Evolutionary conservation across 2,113 vertebrate genomes (phyloP).

Genomic region (Centropus bengalensis): DNA sequence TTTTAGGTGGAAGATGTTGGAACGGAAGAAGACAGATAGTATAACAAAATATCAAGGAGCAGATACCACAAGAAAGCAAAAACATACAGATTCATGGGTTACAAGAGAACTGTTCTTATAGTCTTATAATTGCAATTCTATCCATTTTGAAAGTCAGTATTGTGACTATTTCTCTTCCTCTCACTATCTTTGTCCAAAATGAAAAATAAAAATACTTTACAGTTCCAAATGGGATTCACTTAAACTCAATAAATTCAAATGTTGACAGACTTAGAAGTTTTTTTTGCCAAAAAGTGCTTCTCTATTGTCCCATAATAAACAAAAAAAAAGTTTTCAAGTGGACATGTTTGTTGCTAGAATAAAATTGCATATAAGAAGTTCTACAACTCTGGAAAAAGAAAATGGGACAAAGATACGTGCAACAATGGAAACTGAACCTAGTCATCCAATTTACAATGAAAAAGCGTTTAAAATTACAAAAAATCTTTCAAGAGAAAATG

Average conservation of each 20-base stretch:
- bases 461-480: background rate
- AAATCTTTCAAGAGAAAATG: background rate
- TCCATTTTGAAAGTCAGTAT: background rate
- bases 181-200: no score
- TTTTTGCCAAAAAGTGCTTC: no score
- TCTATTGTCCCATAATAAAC: no score
- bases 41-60: background rate
- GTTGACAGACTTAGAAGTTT: no score
- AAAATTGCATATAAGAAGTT: background rate
- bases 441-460: background rate
- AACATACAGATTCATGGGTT: background rate
- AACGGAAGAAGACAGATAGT: background rate
- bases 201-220: no score
- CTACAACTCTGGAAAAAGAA: background rate
- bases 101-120: background rate
- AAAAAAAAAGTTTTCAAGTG: background rate
- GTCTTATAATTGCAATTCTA: background rate
- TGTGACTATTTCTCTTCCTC: no score
- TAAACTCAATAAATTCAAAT: no score
- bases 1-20: background rate
- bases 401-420: background rate
- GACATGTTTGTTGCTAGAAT: background rate
- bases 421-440: background rate
- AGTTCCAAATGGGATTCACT: no score
- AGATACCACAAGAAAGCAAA: background rate